Conservation (phyloP, 2,113 vertebrate species). For the Microcebus murinus region DNA sequence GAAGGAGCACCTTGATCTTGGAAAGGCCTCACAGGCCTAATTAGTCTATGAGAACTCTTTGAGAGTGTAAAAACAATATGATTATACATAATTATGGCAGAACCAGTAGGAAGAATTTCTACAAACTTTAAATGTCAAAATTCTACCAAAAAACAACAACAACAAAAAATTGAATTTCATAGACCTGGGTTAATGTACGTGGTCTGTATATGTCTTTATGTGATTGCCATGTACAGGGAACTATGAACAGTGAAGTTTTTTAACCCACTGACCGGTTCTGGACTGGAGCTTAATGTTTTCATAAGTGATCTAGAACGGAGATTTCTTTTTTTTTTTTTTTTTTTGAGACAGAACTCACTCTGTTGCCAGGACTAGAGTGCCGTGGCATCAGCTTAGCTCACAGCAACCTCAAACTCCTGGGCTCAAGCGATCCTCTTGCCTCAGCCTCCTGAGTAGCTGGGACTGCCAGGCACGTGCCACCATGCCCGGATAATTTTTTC, state of each 20-base stretch:
- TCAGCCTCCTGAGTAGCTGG: too few relatives aligned
- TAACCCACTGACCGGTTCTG: not conserved
- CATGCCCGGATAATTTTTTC: too few relatives aligned
- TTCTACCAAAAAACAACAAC: not conserved
- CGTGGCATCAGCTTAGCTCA: too few relatives aligned
- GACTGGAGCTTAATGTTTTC: not conserved
- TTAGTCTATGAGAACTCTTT: not conserved
- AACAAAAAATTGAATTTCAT: not conserved
- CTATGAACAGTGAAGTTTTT: not conserved
- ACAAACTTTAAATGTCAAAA: not conserved
- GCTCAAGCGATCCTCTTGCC: too few relatives aligned
- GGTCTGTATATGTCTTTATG: not conserved
- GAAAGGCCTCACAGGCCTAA: not conserved
- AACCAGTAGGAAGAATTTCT: not conserved
- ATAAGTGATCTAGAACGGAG: not conserved
- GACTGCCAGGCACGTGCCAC: too few relatives aligned
- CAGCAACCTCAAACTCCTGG: too few relatives aligned
- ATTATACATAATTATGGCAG: not conserved
- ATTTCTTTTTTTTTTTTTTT: too few relatives aligned
- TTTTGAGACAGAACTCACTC: too few relatives aligned
- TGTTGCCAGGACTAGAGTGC: too few relatives aligned
- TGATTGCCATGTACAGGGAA: not conserved
- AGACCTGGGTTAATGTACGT: not conserved
- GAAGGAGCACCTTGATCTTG: not conserved
- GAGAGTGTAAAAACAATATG: not conserved